A percentile compares a stretch with the other conserved stretches of the same genome.
phyloP scores from a whole-genome alignment of 2,888 invertebrate species.

The Tetramorium bicarinatum region DNA sequence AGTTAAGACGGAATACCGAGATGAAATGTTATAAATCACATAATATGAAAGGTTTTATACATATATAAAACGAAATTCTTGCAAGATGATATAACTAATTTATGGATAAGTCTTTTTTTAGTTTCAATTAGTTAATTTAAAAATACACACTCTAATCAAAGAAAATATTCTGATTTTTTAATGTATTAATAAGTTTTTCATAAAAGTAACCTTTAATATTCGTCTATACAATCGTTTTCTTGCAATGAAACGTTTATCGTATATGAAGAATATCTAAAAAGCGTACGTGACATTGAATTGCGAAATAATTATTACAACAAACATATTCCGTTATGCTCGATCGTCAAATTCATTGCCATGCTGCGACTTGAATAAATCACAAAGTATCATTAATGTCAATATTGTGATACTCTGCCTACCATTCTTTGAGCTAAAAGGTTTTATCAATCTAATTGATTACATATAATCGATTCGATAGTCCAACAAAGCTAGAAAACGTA shows the following conservation, averaged over 20 bases:
- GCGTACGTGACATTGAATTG: not conserved
- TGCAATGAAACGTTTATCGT: not conserved
- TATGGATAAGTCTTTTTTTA: not conserved
- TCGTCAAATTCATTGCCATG: not conserved
- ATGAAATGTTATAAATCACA: constrained; percentile 21
- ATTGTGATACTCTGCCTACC: not conserved
- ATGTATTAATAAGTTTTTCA: constrained; percentile 23
- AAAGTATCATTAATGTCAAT: not conserved
- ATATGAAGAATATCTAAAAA: not conserved
- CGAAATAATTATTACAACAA: constrained; percentile 2
- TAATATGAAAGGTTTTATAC: constrained; percentile 3
- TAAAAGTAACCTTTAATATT: not conserved
- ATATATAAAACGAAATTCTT: not conserved
- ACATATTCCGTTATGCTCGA: not conserved
- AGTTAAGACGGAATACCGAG: constrained; percentile 20
- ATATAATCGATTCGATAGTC: not conserved
- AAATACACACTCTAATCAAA: not conserved
- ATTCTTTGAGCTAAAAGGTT: not conserved
- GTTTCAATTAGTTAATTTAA: not conserved
- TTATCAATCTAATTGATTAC: constrained; percentile 18
- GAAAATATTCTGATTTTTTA: not conserved
- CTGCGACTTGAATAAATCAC: constrained; percentile 35
- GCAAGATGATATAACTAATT: not conserved
- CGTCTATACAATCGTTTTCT: not conserved
- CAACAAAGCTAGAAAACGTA: not conserved